phyloP scores from a whole-genome alignment of 2,113 vertebrate species.

The Enhydra lutris region DNA sequence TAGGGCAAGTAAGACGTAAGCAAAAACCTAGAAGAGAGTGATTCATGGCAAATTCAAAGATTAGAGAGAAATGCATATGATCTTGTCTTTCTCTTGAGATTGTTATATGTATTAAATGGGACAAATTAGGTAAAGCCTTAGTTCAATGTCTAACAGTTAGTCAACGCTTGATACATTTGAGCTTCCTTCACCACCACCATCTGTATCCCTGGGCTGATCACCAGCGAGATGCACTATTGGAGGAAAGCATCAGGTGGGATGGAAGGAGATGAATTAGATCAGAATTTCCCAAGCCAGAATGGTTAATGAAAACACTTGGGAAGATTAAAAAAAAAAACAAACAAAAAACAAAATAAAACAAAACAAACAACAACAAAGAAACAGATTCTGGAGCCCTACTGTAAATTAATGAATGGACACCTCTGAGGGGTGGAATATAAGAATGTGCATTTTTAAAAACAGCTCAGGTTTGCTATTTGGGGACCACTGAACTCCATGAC shows the following conservation, averaged over 20 bases:
- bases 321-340: background rate
- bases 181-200: background rate
- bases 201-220: background rate
- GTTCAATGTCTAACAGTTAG: background rate
- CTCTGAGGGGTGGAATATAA: background rate
- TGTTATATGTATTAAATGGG: background rate
- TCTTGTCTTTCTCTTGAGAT: background rate
- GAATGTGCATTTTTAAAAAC: background rate
- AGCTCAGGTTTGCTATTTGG: background rate
- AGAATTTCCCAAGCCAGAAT: background rate
- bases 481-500: background rate
- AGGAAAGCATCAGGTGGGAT: background rate
- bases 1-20: background rate
- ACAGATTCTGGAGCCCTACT: background rate
- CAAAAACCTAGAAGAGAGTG: background rate
- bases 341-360: too few species aligned
- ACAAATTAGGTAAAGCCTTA: background rate
- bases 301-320: background rate
- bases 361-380: background rate
- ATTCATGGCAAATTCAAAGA: background rate
- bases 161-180: fast-evolving
- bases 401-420: background rate
- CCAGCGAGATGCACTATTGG: background rate
- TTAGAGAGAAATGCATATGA: background rate
- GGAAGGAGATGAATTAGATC: background rate